These are phyloP conservation scores for Drosophila littoralis DNA, from an alignment of 1,140 invertebrate genomes.

Conservation along the genomic window DNA sequence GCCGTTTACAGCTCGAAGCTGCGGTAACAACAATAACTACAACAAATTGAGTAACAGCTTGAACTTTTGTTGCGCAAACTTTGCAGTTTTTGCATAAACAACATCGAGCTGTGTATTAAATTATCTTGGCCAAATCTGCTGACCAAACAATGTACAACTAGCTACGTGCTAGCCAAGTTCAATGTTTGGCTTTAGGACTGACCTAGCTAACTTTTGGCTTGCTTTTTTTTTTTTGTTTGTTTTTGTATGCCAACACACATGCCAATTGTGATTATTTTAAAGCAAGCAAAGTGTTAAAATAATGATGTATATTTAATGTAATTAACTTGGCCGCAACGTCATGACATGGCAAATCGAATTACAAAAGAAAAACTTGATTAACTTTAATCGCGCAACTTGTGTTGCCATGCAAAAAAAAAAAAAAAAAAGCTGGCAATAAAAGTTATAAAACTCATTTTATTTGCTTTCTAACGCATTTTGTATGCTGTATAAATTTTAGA, in stretches of 20 bases:
- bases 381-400: constrained; percentile 4
- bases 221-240: constrained; percentile 22
- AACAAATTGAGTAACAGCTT: constrained; percentile 43
- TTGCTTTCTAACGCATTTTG: constrained; percentile 7
- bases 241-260: constrained; percentile 9
- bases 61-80: constrained; percentile 59
- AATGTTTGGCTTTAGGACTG: constrained; percentile 49
- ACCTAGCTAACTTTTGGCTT: constrained; percentile 50
- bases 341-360: constrained; percentile 21
- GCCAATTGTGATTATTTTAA: constrained; percentile 21
- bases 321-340: constrained; percentile 2
- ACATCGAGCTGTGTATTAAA: constrained; percentile 1
- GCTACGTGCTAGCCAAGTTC: constrained; percentile 45
- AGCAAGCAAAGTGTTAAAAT: constrained; percentile 32
- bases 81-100: constrained; percentile 50
- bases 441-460: constrained; percentile 11
- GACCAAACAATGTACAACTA: constrained; percentile 9
- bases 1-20: constrained; percentile 19
- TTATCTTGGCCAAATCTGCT: constrained; percentile 8
- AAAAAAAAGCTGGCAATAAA: constrained; percentile 6
- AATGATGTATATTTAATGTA: constrained; percentile 32
- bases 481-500: constrained; percentile 4
- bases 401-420: constrained; percentile 1
- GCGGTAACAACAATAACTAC: constrained; percentile 35
- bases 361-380: constrained; percentile 18